Base-by-base conservation (phyloP, 2,888 invertebrate species). In the Nemotelus nigrinus region DNA sequence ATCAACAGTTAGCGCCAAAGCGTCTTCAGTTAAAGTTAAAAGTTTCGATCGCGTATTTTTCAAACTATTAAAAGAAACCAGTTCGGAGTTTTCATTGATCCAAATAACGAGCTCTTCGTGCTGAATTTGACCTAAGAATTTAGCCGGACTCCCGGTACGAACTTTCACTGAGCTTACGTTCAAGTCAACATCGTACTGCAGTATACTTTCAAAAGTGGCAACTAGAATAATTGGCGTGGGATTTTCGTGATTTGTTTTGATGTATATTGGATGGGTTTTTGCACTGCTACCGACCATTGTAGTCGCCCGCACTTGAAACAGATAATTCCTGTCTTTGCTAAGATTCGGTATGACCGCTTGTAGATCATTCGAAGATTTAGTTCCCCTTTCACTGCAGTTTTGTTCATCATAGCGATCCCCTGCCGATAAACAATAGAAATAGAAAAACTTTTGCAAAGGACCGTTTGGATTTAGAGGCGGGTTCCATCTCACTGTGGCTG, bases 171-270 rank as follows among this genome's bases (percentile, higher is more conserved):
- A 89, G 70, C 90, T 90, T 3, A 89, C 89, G 48, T 92, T 90
- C 2, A 92, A 89, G 83, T 96, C 96, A 81, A 95, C 87, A 84
- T 96, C 96, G 5, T 93, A 88, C 53, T 94, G 90, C 79, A 91
- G 91, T 41, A 96, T 91, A 1, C 92, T 91, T 82, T 94, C 93
- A 71, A 89, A 87, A 0, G 93, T 93, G 0, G 94, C 92, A 3
- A 95, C 89, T 80, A 97, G 88, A 1, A 97, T 88, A 82, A 90
- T 92, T 0, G 97, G 97, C 53, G 96, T 89, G 0, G 96, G 94
- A 80, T 90, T 91, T 82, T 95, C 93, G 78, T 91, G 89, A 79
- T 91, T 90, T 0, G 96, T 93, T 53, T 91, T 89, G 0, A 91
- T 90, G 57, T 90, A 89, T 0, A 94, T 90, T 0, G 90, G 87